Base-by-base conservation (phyloP, 92 coral and sea anemone species). In the Epizoanthus fatuus region DNA sequence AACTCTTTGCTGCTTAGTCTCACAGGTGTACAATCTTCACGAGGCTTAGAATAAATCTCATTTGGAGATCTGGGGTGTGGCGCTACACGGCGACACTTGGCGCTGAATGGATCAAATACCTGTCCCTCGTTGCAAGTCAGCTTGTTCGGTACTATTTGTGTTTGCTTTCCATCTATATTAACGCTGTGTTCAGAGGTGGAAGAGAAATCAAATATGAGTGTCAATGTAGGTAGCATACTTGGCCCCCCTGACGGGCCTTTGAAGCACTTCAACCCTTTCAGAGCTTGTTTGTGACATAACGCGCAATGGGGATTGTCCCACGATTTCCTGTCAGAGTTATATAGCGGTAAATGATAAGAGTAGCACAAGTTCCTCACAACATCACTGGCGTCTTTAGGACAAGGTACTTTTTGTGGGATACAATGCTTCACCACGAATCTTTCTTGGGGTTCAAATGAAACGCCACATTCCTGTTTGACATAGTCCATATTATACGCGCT, bases 291-390 rank as follows among this genome's bases (percentile, higher is more conserved):
- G 3, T 37, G 39, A n/a, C 81, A 75, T 29, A 56, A 37, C 3
- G 67, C 55, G 63, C 68, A 75, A 52, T 75, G 81, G 10, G 81
- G 81, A 35, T 75, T 75, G 32, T 75, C 81, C 67, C 32, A 56
- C 3, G 81, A 37, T 35, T 75, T 75, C 20, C 20, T 57, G 42
- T 75, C 81, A 7, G 81, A 16, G 0, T 0, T 1, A 58, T 57
- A 75, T 17, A 75, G 81, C 17, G 81, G 81, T 52, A 75, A n/a
- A 57, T 75, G 81, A 35, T 75, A 75, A 10, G 59, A 75, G 20
- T 64, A 75, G 4, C 81, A 75, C 55, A 75, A 11, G n/a, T 56
- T 35, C 19, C 42, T 75, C 66, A 75, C 40, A 3, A 75, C n/a
- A 49, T 56, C 35, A 17, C 81, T 75, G 17, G 67, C 52, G 42